Conservation (phyloP, 2,888 invertebrate species). For the Polydrusus tereticollis region DNA sequence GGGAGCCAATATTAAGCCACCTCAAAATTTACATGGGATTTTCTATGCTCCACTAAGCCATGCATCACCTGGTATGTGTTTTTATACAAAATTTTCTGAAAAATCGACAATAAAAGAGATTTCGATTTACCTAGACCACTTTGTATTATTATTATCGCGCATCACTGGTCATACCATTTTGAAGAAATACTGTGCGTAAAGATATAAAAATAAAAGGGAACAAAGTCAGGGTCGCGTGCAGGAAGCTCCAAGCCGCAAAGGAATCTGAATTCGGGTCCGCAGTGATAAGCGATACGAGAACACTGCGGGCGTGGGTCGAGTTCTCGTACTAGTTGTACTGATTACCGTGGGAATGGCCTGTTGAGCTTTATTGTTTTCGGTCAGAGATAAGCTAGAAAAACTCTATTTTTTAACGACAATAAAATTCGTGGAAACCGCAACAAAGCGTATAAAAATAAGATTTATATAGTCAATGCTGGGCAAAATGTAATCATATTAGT, state of each 20-base stretch:
- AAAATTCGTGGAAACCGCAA: neutral
- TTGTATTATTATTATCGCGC: too few species aligned
- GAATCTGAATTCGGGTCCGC: slow-evolving; percentile 20
- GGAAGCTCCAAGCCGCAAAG: slow-evolving; percentile 27
- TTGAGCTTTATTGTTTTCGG: neutral
- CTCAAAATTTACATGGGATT: too few species aligned
- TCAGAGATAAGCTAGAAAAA: neutral
- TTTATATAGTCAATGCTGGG: too few species aligned
- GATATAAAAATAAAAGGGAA: slow-evolving; percentile 1
- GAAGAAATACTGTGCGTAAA: neutral
- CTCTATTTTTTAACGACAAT: neutral
- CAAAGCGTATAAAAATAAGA: too few species aligned
- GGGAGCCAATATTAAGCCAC: too few species aligned
- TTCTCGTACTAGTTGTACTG: slow-evolving; percentile 18
- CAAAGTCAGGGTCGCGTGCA: slow-evolving; percentile 19
- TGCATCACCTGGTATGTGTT: too few species aligned
- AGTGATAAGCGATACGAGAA: slow-evolving; percentile 17
- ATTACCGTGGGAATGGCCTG: slow-evolving; percentile 28
- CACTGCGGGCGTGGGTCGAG: slow-evolving; percentile 10
- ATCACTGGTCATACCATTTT: neutral
- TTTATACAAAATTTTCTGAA: too few species aligned
- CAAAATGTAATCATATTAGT: too few species aligned
- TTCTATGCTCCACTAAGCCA: too few species aligned
- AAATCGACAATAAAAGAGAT: too few species aligned
- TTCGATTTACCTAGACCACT: too few species aligned